Percentiles rank a stretch among this genome's conserved stretches.
These are phyloP conservation scores for Blastobasis lacticolella DNA, from an alignment of 2,888 invertebrate genomes.

Conservation along the genomic window DNA sequence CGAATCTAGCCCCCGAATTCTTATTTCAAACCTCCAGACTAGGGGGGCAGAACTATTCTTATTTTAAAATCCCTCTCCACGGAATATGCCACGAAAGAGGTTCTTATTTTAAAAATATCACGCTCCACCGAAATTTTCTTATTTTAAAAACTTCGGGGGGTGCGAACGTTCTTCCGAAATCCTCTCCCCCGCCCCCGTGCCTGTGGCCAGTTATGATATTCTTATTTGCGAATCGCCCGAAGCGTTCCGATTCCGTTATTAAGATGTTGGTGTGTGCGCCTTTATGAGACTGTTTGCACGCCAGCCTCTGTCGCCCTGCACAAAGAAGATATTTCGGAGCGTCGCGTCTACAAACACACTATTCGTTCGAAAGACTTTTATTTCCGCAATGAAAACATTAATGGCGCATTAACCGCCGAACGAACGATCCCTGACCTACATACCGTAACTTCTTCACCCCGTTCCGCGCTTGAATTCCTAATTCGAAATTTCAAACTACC, in stretches of 20 bases:
- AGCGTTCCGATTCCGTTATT: conserved; percentile 71
- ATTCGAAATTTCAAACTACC: conserved; percentile 21
- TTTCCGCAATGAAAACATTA: conserved; percentile 6
- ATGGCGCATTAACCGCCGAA: conserved; percentile 20
- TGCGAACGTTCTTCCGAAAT: conserved; percentile 69
- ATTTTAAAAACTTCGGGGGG: conserved; percentile 67
- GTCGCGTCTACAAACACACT: background rate
- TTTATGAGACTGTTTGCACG: conserved; percentile 45
- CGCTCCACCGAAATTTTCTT: conserved; percentile 73
- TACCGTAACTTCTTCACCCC: conserved; percentile 19
- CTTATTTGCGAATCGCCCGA: conserved; percentile 70
- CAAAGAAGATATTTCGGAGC: conserved; percentile 26
- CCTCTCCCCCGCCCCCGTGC: conserved; percentile 37
- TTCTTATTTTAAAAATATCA: conserved; percentile 74
- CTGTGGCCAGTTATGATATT: conserved; percentile 70
- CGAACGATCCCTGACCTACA: conserved; percentile 42
- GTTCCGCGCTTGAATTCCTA: conserved; percentile 16
- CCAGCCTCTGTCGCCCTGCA: conserved; percentile 33
- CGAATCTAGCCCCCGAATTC: conserved; percentile 67
- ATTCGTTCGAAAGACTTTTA: background rate
- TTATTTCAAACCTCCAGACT: conserved; percentile 72
- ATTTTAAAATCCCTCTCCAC: conserved; percentile 73
- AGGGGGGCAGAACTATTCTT: conserved; percentile 70
- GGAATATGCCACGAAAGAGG: conserved; percentile 73
- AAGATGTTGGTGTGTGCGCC: conserved; percentile 64